Base-by-base conservation (phyloP, 2,113 vertebrate genomes). In the Ibidorhyncha struthersii region DNA sequence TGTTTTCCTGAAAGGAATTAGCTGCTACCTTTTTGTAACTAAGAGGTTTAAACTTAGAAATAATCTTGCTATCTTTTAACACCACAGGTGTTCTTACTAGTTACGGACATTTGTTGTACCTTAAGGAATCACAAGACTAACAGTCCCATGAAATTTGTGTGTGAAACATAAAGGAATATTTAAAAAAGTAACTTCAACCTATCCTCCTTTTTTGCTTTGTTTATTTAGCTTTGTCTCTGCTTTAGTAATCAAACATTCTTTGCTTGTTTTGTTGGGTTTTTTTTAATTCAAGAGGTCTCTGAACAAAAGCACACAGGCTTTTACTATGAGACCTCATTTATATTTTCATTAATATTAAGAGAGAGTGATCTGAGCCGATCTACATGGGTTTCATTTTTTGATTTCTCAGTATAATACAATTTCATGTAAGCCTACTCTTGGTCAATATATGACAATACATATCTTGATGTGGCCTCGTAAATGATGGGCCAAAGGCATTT, bases 301-400 rank as follows among this genome's bases (percentile, higher is more conserved):
- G 67, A 59, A 43, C 19, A 59, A 85, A 79, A 43, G 14, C 14
- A 74, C 25, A 14, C 2, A 4, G 7, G 7, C 4, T 26, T 78
- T 81, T 47, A 21, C 2, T 36, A 82, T 93, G 22, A 49, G 55
- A 62, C 12, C 5, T 55, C 6, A 25, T 3, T 20, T 65, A 40
- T 5, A 14, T 69, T 62, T 65, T 70, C 3, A 0, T 52, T 84
- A 18, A 12, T 32, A 0, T 43, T 22, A 62, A 73, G 19, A 50
- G 10, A 2, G 4, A 38, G 38, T 14, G 12, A 43, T 59, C n/a
- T 52, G 30, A 86, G 34, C 4, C 0, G 0, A 40, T 23, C 40
- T 7, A 12, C 3, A 6, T 9, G 74, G 38, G 40, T 17, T 71
- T 47, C 6, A 1, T 3, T 26, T 76, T 67, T 71, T 15, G 2